Percentiles rank a stretch among this genome's conserved stretches.
These are phyloP conservation scores for Cotesia chilonis DNA, from an alignment of 1,140 invertebrate genomes.

Conservation along the genomic window DNA sequence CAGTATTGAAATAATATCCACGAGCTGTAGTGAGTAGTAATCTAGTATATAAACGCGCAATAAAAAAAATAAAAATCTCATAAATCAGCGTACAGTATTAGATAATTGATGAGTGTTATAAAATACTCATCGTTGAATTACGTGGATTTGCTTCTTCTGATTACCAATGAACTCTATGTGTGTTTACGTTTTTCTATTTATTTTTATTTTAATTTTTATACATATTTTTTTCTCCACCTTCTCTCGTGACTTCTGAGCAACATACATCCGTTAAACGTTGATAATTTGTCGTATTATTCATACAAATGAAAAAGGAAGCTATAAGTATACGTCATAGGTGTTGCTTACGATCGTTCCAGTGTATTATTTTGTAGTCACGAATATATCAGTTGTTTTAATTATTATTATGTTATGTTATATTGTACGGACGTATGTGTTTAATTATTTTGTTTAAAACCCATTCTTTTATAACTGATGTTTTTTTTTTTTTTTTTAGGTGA, in stretches of 20 bases:
- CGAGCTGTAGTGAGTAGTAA: too few relatives aligned
- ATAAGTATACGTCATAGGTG: background rate
- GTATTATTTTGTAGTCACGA: constrained; percentile 9
- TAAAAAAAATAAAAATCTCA: background rate
- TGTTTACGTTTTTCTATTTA: background rate
- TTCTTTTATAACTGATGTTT: too few relatives aligned
- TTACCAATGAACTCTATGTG: constrained; percentile 3
- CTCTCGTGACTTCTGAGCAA: background rate
- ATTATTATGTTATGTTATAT: background rate
- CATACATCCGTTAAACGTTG: constrained; percentile 35
- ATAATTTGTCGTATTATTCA: constrained; percentile 46
- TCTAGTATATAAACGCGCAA: background rate
- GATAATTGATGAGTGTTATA: too few relatives aligned
- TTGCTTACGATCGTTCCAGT: constrained; percentile 6
- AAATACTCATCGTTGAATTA: background rate
- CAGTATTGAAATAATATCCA: too few relatives aligned
- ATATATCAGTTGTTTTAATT: background rate
- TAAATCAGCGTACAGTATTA: background rate
- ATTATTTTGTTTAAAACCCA: too few relatives aligned
- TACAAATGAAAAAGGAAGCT: constrained; percentile 41
- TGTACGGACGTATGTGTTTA: background rate
- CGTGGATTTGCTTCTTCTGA: background rate
- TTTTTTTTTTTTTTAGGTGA: too few relatives aligned
- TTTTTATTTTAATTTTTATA: background rate
- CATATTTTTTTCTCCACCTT: constrained; percentile 3